Evolutionary conservation across 2,113 vertebrate species (phyloP).

Genomic region (Ginglymostoma cirratum): DNA sequence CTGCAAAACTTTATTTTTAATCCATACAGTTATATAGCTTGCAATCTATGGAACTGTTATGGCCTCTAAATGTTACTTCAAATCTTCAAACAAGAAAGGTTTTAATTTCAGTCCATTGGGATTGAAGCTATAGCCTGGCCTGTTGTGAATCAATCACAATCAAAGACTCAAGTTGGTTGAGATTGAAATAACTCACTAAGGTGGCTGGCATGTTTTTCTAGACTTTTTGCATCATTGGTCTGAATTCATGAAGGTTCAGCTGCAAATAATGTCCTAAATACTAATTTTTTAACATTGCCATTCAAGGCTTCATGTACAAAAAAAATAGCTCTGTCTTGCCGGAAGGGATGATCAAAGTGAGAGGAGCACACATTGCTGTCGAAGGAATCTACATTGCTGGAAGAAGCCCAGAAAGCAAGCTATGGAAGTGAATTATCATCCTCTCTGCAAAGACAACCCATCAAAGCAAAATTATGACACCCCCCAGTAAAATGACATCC

Average conservation of each 20-base stretch:
- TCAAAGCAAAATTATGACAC: slow-evolving; percentile 10
- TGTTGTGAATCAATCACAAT: not conserved
- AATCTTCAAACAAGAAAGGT: not conserved
- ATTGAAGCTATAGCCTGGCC: not conserved
- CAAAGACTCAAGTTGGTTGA: too few relatives aligned
- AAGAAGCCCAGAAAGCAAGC: not conserved
- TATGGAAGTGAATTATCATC: not conserved
- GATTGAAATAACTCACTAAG: not conserved
- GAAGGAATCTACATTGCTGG: not conserved
- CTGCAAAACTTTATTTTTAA: too few relatives aligned
- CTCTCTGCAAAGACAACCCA: not conserved
- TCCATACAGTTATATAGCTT: not conserved
- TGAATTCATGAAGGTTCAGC: not conserved
- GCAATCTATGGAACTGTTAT: not conserved
- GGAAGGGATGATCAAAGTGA: not conserved
- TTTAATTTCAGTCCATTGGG: not conserved
- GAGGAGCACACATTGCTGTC: not conserved
- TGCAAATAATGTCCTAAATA: not conserved
- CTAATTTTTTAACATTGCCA: not conserved
- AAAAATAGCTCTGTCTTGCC: not conserved
- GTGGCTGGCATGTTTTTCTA: not conserved
- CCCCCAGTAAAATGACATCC: slow-evolving; percentile 6
- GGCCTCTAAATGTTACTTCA: not conserved
- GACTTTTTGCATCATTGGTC: not conserved
- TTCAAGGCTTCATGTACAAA: not conserved